These are phyloP conservation scores for Zaprionus ghesquierei DNA, from an alignment of 1,140 invertebrate genomes.

Conservation along the genomic window DNA sequence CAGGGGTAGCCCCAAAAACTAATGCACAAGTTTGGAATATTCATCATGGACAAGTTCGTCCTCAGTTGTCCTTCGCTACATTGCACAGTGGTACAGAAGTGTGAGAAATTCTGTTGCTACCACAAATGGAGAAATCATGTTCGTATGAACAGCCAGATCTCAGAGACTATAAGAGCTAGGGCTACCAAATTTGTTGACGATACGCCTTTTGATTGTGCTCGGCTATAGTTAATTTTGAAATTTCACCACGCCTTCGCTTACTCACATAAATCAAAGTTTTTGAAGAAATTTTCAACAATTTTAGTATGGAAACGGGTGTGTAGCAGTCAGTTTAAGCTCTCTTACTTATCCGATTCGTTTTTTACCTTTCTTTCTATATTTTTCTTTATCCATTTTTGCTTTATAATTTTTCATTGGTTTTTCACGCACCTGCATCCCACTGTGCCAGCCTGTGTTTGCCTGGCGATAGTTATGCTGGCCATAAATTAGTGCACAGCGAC, in stretches of 20 bases:
- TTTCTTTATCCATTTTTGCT: not conserved
- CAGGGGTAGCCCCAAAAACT: constrained; percentile 43
- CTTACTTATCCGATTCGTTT: no score
- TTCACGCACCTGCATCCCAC: constrained; percentile 22
- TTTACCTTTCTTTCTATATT: not conserved
- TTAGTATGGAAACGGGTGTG: no score
- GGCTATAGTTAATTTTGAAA: no score
- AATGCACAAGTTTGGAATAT: constrained; percentile 56
- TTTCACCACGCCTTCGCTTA: no score
- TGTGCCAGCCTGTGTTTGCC: constrained; percentile 43
- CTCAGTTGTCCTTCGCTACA: constrained; percentile 37
- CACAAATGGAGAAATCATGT: no score
- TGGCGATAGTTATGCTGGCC: constrained; percentile 68
- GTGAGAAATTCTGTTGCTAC: not conserved
- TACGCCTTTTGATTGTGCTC: no score
- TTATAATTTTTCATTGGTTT: not conserved
- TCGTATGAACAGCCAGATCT: no score
- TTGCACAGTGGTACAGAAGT: constrained; percentile 17
- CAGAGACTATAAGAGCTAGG: no score
- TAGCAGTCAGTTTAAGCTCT: no score
- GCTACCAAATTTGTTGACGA: no score
- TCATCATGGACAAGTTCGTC: constrained; percentile 48
- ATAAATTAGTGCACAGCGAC: constrained; percentile 66
- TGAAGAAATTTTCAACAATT: no score
- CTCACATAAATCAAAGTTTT: no score